These are phyloP conservation scores for Tortrix viridana DNA, from an alignment of 2,888 invertebrate species.

Conservation along the genomic window DNA sequence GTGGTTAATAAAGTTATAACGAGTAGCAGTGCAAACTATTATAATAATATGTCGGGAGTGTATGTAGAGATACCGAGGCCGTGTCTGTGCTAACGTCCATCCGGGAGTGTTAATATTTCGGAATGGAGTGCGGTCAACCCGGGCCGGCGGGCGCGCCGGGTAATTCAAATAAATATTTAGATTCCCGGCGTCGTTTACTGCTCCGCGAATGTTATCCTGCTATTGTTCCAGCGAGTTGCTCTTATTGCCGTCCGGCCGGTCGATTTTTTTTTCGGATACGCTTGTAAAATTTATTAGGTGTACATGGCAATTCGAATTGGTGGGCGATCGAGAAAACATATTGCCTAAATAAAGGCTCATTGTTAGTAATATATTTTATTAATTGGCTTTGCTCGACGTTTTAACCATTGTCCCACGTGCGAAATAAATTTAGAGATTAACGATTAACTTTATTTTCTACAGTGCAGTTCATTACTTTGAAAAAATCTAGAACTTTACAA, in stretches of 20 bases:
- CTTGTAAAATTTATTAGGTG: conserved; percentile 61
- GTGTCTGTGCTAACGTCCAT: background rate
- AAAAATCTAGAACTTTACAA: background rate
- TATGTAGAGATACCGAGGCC: no score
- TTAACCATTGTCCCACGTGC: conserved; percentile 1
- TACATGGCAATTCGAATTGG: conserved; percentile 50
- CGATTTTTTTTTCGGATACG: conserved; percentile 48
- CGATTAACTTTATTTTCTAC: conserved; percentile 4
- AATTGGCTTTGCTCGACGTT: conserved; percentile 27
- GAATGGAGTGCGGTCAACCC: conserved; percentile 39
- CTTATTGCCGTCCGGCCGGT: conserved; percentile 49
- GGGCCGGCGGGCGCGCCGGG: conserved; percentile 39
- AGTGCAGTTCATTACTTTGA: background rate
- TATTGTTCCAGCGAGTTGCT: conserved; percentile 57
- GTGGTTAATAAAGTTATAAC: no score
- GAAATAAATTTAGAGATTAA: conserved; percentile 9
- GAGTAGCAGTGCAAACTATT: no score
- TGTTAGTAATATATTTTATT: conserved; percentile 35
- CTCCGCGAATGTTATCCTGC: conserved; percentile 56
- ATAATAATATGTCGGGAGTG: no score
- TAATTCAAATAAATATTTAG: conserved; percentile 67
- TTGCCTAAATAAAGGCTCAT: conserved; percentile 35
- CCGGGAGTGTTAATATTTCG: conserved; percentile 3
- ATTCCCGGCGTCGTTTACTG: conserved; percentile 59
- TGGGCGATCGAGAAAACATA: conserved; percentile 45